Evolutionary conservation across 1,140 invertebrate species (phyloP).

Genomic region (Fopius arisanus): DNA sequence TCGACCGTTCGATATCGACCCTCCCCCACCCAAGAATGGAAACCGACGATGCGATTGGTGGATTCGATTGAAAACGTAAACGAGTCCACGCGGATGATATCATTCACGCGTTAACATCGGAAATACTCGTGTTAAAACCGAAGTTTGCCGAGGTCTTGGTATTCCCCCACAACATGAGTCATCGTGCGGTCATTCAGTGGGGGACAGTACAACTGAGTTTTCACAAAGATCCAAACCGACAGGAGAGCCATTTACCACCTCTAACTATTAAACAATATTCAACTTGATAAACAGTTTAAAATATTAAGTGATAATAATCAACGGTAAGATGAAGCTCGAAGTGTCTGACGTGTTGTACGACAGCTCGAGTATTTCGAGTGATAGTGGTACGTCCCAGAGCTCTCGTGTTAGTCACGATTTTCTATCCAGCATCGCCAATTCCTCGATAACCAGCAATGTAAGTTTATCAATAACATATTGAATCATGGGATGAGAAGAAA

Average conservation of each 20-base stretch:
- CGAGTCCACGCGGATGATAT: constrained; percentile 29
- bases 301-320: constrained; percentile 8
- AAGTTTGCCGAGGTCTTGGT: constrained; percentile 28
- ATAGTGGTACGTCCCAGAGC: constrained; percentile 60
- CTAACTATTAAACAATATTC: background rate
- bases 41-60: no score
- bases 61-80: background rate
- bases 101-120: constrained; percentile 18
- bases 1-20: no score
- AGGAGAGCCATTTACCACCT: constrained; percentile 7
- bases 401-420: constrained; percentile 62
- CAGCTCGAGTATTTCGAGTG: constrained; percentile 60
- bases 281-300: background rate
- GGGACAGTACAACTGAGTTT: constrained; percentile 2
- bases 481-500: background rate
- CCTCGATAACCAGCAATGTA: constrained; percentile 51
- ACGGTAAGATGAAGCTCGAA: constrained; percentile 54
- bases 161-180: constrained; percentile 61
- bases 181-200: constrained; percentile 42
- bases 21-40: background rate
- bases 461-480: constrained; percentile 40
- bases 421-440: constrained; percentile 53
- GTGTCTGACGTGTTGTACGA: constrained; percentile 56
- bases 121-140: constrained; percentile 30
- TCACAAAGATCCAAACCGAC: constrained; percentile 24